phyloP scores from a whole-genome alignment of 2,797 vertebrate genomes.

The Cottoperca gobio region DNA sequence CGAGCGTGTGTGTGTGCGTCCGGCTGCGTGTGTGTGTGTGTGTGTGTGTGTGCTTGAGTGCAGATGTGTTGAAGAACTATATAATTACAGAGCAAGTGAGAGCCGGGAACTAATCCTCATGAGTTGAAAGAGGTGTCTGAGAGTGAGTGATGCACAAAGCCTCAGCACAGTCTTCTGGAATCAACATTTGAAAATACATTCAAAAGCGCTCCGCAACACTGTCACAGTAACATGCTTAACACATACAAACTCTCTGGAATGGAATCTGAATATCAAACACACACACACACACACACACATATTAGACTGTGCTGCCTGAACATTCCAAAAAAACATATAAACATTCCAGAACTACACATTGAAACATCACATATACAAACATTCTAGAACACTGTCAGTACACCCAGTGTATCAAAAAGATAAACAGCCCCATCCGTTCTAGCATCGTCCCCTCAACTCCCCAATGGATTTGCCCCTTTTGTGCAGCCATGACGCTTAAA shows the following conservation, averaged over 20 bases:
- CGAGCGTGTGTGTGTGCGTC: background rate
- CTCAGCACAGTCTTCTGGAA: constrained; percentile 43
- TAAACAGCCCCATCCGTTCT: too few species aligned
- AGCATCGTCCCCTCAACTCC: too few species aligned
- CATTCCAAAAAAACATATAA: background rate
- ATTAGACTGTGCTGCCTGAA: background rate
- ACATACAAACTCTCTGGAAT: constrained; percentile 23
- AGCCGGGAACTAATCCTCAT: constrained; percentile 72
- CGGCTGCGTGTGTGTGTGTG: constrained; percentile 11
- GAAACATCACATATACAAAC: too few species aligned
- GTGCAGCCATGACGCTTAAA: too few species aligned
- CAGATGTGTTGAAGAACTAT: constrained; percentile 74
- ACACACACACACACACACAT: background rate
- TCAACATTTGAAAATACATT: constrained; percentile 43
- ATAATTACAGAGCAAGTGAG: constrained; percentile 77
- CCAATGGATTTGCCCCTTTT: too few species aligned
- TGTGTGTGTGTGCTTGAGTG: constrained; percentile 39
- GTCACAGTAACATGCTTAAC: constrained; percentile 37
- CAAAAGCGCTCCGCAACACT: constrained; percentile 15
- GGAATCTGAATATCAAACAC: background rate
- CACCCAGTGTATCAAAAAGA: too few species aligned
- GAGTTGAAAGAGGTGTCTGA: constrained; percentile 72
- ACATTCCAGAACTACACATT: background rate
- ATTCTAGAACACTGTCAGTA: too few species aligned
- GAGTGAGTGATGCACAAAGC: constrained; percentile 72